Evolutionary conservation across 2,797 vertebrate genomes (phyloP), one percentile per base, ranked within the genome.

Genomic region (Bryconaethiops microstoma): DNA sequence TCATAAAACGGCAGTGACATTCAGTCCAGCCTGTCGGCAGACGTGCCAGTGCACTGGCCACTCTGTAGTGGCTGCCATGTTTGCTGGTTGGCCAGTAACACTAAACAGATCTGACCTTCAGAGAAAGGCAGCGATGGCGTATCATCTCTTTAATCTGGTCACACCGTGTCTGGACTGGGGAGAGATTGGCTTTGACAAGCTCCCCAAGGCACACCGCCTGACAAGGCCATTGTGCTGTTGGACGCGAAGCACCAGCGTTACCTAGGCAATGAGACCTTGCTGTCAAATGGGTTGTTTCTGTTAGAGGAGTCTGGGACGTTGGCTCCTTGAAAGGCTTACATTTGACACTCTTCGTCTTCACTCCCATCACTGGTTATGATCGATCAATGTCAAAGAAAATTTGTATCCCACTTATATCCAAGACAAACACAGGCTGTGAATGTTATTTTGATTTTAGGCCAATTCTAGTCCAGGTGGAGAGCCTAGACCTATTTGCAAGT

Each of bases 71-170:
- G 75, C 57, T 75, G 84, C 84, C 75, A 71, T 81, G 81, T 81
- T 80, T 78, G 75, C 76, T 78, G 67, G 63, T 72, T 23, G 57
- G 74, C 80, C 71, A 60, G 57, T 55, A 75, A 82, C 70, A 52
- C 77, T 84, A 80, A 87, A 83, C 79, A 83, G 83, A 84, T 70
- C 59, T 86, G 85, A 86, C 85, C 82, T 86, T 87, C 77, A 82
- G 79, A 68, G 55, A 64, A 84, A 79, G 78, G 76, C 74, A 72
- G 72, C 77, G 71, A 78, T 45, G 64, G 69, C 64, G 42, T 76
- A 77, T 79, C 83, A 80, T 83, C 76, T 81, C 77, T 85, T 83
- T 82, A 83, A 85, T 87, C 84, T 82, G 83, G 52, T 87, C 83
- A 83, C 74, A 59, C 78, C 35, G 64, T 83, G 84, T 84, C 81